Evolutionary conservation across 1,140 invertebrate genomes (phyloP).

Genomic region (Calephelis virginiensis): DNA sequence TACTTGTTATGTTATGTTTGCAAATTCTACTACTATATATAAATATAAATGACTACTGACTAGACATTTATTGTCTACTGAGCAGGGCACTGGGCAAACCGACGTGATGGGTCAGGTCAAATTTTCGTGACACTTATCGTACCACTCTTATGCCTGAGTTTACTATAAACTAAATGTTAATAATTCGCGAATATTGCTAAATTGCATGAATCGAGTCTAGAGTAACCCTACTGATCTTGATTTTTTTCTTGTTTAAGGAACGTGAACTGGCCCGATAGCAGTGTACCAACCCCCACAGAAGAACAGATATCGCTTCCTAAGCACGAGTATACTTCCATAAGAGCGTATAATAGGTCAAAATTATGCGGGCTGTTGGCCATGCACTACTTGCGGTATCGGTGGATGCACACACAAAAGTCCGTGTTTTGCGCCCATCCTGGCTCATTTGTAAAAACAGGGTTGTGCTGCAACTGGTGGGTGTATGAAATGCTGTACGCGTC

Average conservation of each 20-base stretch:
- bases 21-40: too few relatives aligned
- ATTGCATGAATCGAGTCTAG: too few relatives aligned
- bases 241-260: constrained; percentile 78
- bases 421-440: constrained; percentile 94
- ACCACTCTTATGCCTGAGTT: too few relatives aligned
- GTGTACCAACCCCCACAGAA: constrained; percentile 66
- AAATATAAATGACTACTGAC: too few relatives aligned
- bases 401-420: constrained; percentile 83
- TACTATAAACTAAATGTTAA: too few relatives aligned
- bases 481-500: constrained; percentile 87
- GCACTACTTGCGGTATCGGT: constrained; percentile 81
- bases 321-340: constrained; percentile 87
- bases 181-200: too few relatives aligned
- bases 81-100: too few relatives aligned
- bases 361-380: constrained; percentile 92
- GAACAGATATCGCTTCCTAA: constrained; percentile 79
- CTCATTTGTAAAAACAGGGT: constrained; percentile 89
- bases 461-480: constrained; percentile 91
- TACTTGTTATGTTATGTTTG: too few relatives aligned
- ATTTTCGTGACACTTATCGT: too few relatives aligned
- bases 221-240: too few relatives aligned
- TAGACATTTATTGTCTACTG: too few relatives aligned
- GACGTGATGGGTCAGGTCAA: too few relatives aligned
- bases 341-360: constrained; percentile 94
- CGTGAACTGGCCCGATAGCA: constrained; percentile 77